phyloP scores from a whole-genome alignment of 2,888 invertebrate species.

The Tethea ocularis region DNA sequence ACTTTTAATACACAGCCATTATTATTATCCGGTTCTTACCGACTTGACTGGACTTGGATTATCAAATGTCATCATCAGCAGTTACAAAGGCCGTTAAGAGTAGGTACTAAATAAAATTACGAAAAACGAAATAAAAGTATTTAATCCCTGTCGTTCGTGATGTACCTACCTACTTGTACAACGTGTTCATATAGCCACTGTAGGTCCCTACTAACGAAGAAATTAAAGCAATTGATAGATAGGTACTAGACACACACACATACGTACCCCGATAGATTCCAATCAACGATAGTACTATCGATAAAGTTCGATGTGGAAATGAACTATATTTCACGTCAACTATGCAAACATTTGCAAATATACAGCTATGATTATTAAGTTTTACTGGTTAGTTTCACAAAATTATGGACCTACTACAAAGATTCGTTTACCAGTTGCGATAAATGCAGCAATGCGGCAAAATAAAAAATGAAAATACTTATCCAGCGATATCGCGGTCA shows the following conservation, averaged over 20 bases:
- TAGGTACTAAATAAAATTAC: background rate
- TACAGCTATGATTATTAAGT: too few species aligned
- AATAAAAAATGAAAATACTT: too few species aligned
- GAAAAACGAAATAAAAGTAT: too few species aligned
- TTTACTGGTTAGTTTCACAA: too few species aligned
- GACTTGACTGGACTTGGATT: background rate
- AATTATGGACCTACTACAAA: background rate
- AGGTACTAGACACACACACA: too few species aligned
- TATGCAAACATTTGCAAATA: background rate
- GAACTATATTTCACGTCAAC: too few species aligned
- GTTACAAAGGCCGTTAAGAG: background rate
- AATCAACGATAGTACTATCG: too few species aligned
- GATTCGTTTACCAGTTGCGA: background rate
- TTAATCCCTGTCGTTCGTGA: background rate
- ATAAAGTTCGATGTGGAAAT: too few species aligned
- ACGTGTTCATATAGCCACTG: too few species aligned
- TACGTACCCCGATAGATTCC: too few species aligned
- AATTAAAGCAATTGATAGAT: too few species aligned
- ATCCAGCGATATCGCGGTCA: constrained; percentile 32
- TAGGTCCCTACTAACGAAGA: background rate
- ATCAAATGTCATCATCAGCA: too few species aligned
- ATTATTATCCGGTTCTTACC: background rate
- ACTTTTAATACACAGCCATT: background rate
- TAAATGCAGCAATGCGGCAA: background rate
- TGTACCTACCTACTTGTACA: background rate